Base-by-base conservation (phyloP, 2,113 vertebrate genomes). In the Trogon surrucura region DNA sequence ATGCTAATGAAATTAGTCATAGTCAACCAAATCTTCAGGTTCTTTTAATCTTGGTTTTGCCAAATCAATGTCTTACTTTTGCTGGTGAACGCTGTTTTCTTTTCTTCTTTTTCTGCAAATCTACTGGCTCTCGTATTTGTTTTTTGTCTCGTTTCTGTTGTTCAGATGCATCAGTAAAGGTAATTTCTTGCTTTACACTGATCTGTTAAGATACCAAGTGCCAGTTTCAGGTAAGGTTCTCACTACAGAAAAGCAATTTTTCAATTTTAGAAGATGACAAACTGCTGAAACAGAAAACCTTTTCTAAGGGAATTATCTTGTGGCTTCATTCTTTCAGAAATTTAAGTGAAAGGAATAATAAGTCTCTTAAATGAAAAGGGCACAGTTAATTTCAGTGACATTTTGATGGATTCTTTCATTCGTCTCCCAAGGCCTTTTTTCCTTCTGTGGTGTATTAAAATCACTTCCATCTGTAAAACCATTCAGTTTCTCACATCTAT, bases 51-150 rank as follows among this genome's bases (percentile, higher is more conserved):
- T 72, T 96, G 93, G 94, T 97, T 96, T 96, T 90, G 94, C 95
- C 95, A 96, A 97, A 94, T 96, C 94, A 96, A 80, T 96, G 89
- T 97, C 98, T 98, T 98, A 99, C 99, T 98, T 99, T 99, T 96
- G 99, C 99, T 97, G 99, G 99, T 96, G 99, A 99, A 85, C 98
- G 98, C 92, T 99, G 99, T 98, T 99, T 99, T 97, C 99, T 98
- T 97, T 99, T 99, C 97, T 99, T 99, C 98, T 99, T 99, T 98
- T 99, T 99, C 96, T 99, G 98, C 97, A 98, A 98, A 96, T 99
- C 98, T 91, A 98, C 97, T 94, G 98, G 98, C 94, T 99, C 99
- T 97, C 98, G 98, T 89, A 98, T 98, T 97, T 98, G 98, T 95
- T 98, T 99, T 98, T 99, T 99, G 98, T 99, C 99, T 97, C 98